phyloP scores from a whole-genome alignment of 2,113 vertebrate species.

The Labeo catla region DNA sequence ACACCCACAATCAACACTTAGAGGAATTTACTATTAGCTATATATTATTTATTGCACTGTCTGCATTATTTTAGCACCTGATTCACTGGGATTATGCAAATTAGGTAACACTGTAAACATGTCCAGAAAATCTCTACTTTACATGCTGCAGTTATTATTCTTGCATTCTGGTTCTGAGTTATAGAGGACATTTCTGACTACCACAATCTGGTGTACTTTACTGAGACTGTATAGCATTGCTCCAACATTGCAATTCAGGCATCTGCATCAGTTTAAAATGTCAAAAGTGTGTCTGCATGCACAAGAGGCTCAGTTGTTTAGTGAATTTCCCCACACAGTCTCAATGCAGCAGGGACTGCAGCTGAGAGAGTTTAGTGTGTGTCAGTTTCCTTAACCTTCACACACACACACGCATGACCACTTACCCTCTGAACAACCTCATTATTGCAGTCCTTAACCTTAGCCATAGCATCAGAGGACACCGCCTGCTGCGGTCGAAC shows the following conservation, averaged over 20 bases:
- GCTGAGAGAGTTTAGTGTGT: conserved; percentile 1
- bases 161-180: neutral
- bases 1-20: conserved; percentile 23
- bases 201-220: neutral
- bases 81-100: neutral
- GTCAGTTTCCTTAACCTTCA: neutral
- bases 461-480: neutral
- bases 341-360: neutral
- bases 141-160: neutral
- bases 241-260: neutral
- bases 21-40: neutral
- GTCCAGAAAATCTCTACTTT: neutral
- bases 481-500: neutral
- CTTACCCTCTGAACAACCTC: conserved; percentile 8
- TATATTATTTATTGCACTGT: neutral
- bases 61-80: neutral
- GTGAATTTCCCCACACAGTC: neutral
- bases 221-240: neutral
- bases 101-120: neutral
- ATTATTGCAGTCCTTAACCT: conserved; percentile 32
- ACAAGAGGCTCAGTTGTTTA: neutral
- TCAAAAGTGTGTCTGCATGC: neutral
- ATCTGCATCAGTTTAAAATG: neutral
- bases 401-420: neutral
- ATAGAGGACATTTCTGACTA: neutral